Percentiles rank a stretch among this genome's conserved stretches.
Evolutionary conservation across 2,797 vertebrate genomes (phyloP).

Genomic region (Delichon dasypus): DNA sequence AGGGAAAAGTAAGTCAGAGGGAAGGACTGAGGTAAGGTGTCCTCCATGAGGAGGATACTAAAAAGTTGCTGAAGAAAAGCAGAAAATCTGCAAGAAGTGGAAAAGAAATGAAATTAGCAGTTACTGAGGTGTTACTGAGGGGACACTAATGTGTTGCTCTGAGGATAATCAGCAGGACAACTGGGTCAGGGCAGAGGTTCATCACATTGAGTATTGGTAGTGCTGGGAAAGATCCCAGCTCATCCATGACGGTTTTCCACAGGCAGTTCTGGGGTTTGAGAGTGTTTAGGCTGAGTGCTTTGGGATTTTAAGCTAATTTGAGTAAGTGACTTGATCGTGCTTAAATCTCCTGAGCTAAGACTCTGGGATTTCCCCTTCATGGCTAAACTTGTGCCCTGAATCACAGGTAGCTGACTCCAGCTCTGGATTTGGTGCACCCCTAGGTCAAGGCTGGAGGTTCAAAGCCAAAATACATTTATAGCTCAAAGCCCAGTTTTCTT

Average conservation of each 20-base stretch:
- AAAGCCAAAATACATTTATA: not conserved
- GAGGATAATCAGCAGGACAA: not conserved
- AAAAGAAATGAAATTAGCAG: not conserved
- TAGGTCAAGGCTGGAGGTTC: not conserved
- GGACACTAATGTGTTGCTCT: rapidly evolving
- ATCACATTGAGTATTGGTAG: not conserved
- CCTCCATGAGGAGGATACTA: not conserved
- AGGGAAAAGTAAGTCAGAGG: constrained; percentile 21
- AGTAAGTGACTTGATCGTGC: not conserved
- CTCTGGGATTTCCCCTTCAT: not conserved
- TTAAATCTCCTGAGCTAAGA: not conserved
- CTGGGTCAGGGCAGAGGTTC: not conserved
- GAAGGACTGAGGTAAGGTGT: not conserved
- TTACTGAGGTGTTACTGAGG: not conserved
- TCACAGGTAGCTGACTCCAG: not conserved
- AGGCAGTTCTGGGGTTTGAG: not conserved
- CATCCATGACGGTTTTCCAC: not conserved
- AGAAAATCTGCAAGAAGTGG: not conserved
- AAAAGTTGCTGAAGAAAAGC: not conserved
- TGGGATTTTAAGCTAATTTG: constrained; percentile 6
- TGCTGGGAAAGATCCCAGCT: not conserved
- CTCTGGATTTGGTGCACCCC: not conserved
- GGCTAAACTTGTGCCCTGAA: not conserved
- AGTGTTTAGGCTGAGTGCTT: not conserved
- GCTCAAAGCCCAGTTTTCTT: not conserved